Evolutionary conservation across 2,888 invertebrate genomes (phyloP).

Genomic region (Drosophila formosana): DNA sequence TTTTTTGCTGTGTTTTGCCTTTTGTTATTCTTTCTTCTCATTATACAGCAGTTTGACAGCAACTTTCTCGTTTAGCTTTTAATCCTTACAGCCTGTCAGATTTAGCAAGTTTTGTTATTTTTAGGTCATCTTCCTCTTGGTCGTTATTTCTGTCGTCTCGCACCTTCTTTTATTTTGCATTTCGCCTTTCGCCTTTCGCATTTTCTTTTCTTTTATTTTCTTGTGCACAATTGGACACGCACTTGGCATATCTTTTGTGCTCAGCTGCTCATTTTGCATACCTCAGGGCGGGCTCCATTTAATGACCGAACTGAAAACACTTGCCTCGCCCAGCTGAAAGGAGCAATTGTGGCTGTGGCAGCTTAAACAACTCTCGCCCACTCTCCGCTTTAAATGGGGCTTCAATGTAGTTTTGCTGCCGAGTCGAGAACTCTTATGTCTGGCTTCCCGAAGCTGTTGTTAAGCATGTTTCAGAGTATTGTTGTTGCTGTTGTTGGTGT

Average conservation of each 20-base stretch:
- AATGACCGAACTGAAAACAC: slow-evolving; percentile 30
- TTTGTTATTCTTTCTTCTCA: not conserved
- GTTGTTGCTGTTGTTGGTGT: slow-evolving; percentile 26
- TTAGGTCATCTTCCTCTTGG: slow-evolving; percentile 32
- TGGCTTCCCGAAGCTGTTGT: slow-evolving; percentile 19
- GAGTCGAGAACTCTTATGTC: slow-evolving; percentile 31
- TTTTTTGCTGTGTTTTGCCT: not conserved
- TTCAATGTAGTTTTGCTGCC: slow-evolving; percentile 46
- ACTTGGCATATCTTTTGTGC: slow-evolving; percentile 36
- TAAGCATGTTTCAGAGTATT: slow-evolving; percentile 13
- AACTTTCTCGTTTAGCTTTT: slow-evolving; percentile 22
- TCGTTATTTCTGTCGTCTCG: slow-evolving; percentile 20
- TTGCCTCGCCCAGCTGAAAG: slow-evolving; percentile 2
- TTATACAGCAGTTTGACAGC: slow-evolving; percentile 23
- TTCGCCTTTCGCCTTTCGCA: not conserved
- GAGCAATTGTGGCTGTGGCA: slow-evolving; percentile 5
- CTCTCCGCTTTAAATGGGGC: not conserved
- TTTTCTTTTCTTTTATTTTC: not conserved
- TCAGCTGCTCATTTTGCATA: slow-evolving; percentile 33
- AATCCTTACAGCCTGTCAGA: slow-evolving; percentile 19
- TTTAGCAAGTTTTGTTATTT: slow-evolving; percentile 30
- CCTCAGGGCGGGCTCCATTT: slow-evolving; percentile 42
- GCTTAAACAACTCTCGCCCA: slow-evolving; percentile 35
- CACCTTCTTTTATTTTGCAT: slow-evolving; percentile 8
- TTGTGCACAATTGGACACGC: slow-evolving; percentile 37